A percentile compares a stretch with the other conserved stretches of the same genome.
These are phyloP conservation scores for Papilio glaucus DNA, from an alignment of 1,140 invertebrate species.

Conservation along the genomic window DNA sequence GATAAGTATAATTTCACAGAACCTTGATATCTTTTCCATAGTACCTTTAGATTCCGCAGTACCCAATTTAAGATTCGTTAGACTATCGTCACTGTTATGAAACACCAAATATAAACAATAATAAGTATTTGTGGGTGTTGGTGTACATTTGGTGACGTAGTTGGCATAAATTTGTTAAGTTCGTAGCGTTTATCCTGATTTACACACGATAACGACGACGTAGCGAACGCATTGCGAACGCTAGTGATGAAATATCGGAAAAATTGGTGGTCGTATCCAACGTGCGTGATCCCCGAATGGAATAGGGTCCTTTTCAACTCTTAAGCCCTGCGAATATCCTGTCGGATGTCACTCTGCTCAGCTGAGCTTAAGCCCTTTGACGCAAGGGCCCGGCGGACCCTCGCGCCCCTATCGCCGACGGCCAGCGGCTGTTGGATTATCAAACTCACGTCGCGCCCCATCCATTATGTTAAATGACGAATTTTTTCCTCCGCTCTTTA, in stretches of 20 bases:
- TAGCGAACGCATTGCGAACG: constrained; percentile 54
- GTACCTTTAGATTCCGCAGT: too few species aligned
- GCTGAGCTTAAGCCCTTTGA: constrained; percentile 52
- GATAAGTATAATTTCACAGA: too few species aligned
- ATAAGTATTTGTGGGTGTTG: background rate
- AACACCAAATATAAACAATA: too few species aligned
- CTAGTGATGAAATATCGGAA: constrained; percentile 67
- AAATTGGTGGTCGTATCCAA: constrained; percentile 47
- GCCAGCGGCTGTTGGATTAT: constrained; percentile 62
- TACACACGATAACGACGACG: constrained; percentile 62
- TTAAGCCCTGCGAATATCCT: constrained; percentile 50
- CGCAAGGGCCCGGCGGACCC: constrained; percentile 53
- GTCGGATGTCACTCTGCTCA: constrained; percentile 47
- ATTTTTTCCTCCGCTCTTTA: constrained; percentile 1
- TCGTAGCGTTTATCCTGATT: constrained; percentile 63
- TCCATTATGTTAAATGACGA: constrained; percentile 39
- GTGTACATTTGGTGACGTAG: background rate
- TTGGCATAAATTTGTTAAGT: constrained; percentile 48
- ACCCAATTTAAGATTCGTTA: too few species aligned
- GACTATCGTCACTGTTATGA: too few species aligned
- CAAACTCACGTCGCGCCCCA: constrained; percentile 58
- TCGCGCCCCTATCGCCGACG: constrained; percentile 61
- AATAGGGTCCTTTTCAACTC: constrained; percentile 49
- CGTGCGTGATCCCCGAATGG: constrained; percentile 45
- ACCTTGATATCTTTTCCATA: too few species aligned